These are phyloP conservation scores for Galeopterus variegatus DNA, from an alignment of 2,113 vertebrate species.

Conservation along the genomic window DNA sequence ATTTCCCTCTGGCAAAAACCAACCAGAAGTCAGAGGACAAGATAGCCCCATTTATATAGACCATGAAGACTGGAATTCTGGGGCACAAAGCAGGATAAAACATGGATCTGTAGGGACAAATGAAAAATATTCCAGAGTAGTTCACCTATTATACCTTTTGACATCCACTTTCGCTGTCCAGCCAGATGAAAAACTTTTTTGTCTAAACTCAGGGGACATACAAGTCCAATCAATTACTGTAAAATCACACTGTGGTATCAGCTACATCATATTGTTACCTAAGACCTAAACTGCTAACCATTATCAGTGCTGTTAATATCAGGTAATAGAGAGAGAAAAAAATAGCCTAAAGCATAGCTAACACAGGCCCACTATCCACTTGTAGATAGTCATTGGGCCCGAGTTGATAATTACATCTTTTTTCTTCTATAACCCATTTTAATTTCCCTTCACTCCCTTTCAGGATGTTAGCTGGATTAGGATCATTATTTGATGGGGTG, in stretches of 20 bases:
- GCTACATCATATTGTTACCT: background rate
- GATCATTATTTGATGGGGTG: background rate
- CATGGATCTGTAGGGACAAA: background rate
- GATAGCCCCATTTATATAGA: background rate
- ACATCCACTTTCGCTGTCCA: background rate
- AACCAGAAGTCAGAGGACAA: background rate
- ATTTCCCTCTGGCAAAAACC: background rate
- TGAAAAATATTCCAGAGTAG: background rate
- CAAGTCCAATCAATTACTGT: background rate
- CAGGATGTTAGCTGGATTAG: background rate
- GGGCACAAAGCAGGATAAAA: background rate
- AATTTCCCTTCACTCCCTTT: background rate
- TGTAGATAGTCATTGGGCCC: background rate
- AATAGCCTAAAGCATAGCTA: background rate
- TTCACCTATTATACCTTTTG: background rate
- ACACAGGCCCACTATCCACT: background rate
- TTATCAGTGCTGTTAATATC: background rate
- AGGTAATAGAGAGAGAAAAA: background rate
- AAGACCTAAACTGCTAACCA: background rate
- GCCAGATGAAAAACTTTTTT: background rate
- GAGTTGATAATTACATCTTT: background rate
- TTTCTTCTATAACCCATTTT: background rate
- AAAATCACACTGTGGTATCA: background rate
- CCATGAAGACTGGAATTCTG: background rate
- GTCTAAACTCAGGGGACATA: background rate